These are phyloP conservation scores for Dryoscopus gambensis DNA, from an alignment of 2,113 vertebrate species.

Conservation along the genomic window DNA sequence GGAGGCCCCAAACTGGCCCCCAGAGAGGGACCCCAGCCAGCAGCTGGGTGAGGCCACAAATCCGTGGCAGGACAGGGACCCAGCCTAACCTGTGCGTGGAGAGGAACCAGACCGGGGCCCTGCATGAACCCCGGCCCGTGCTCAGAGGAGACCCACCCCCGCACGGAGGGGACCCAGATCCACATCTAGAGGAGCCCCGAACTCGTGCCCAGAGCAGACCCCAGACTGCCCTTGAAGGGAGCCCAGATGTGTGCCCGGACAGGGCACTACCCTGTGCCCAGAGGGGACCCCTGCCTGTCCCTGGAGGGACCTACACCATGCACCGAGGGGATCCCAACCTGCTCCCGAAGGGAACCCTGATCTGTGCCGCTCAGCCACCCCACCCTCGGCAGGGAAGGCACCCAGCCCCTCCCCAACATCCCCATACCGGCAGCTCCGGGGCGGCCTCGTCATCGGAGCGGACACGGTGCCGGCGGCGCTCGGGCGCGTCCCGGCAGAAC, in stretches of 20 bases:
- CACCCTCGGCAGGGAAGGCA: background rate
- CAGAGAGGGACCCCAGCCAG: background rate
- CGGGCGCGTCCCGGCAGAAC: background rate
- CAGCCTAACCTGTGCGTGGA: background rate
- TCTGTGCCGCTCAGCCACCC: background rate
- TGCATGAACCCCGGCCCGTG: background rate
- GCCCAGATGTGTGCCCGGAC: background rate
- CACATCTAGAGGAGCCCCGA: background rate
- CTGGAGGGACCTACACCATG: background rate
- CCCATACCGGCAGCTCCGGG: background rate
- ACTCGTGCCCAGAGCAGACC: background rate
- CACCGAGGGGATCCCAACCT: background rate
- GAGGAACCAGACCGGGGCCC: background rate
- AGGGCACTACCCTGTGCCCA: background rate
- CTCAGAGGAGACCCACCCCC: background rate
- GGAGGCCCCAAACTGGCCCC: background rate
- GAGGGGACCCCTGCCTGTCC: accelerated
- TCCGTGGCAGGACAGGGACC: background rate
- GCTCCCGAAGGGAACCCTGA: background rate
- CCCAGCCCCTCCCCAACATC: background rate
- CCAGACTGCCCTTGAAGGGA: background rate
- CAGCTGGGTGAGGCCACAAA: background rate
- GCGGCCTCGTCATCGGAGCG: background rate
- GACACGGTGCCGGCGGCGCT: background rate
- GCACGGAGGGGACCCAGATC: background rate